A percentile compares a stretch with the other conserved stretches of the same genome.
These are phyloP conservation scores for Nephrotoma appendiculata DNA, from an alignment of 2,888 invertebrate genomes.

Conservation along the genomic window DNA sequence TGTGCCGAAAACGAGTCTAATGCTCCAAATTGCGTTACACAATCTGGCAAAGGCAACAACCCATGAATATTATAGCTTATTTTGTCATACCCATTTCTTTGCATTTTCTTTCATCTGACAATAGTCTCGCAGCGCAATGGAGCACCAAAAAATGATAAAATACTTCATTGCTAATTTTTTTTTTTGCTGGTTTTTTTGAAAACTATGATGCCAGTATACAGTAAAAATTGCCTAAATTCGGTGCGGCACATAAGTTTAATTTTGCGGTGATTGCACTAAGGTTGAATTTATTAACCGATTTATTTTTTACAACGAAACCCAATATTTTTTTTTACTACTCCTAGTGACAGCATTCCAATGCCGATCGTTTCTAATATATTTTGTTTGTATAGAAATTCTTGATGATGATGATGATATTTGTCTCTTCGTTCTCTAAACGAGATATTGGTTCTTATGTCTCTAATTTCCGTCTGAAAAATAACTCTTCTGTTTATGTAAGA, in stretches of 20 bases:
- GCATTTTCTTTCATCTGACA: neutral
- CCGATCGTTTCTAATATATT: too few species aligned
- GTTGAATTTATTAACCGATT: neutral
- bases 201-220: slow-evolving; percentile 2
- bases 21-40: neutral
- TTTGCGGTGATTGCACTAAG: neutral
- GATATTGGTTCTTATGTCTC: too few species aligned
- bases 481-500: too few species aligned
- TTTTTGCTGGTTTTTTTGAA: neutral
- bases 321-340: too few species aligned
- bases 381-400: too few species aligned
- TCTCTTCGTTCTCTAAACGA: too few species aligned
- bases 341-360: too few species aligned
- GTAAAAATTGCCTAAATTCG: neutral
- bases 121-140: neutral
- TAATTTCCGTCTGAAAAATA: too few species aligned
- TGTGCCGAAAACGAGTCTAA: neutral
- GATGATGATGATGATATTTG: too few species aligned
- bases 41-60: neutral
- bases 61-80: neutral
- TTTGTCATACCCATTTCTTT: neutral
- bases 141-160: slow-evolving; percentile 5
- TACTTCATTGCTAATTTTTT: neutral
- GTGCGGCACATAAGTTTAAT: neutral
- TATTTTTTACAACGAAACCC: too few species aligned